Conservation (phyloP, 2,888 invertebrate species). For the Coenonympha arcania region DNA sequence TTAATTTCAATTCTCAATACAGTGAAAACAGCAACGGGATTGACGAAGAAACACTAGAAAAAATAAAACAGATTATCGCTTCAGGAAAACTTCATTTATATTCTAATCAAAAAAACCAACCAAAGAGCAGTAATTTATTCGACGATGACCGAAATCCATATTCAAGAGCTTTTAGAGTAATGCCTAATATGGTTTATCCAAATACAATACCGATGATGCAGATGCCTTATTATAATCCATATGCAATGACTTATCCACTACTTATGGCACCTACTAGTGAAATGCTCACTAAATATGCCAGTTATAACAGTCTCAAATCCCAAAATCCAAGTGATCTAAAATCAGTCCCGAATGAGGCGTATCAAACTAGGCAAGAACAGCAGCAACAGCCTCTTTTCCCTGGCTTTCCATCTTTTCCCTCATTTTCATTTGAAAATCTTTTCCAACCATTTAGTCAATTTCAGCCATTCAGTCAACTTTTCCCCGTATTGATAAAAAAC, state of each 20-base stretch:
- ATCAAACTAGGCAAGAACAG: conserved; percentile 43
- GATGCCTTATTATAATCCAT: conserved; percentile 36
- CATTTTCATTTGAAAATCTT: conserved; percentile 27
- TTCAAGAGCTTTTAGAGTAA: conserved; percentile 32
- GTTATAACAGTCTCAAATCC: conserved; percentile 34
- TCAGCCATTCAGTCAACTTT: conserved; percentile 68
- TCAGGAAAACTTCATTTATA: conserved; percentile 46
- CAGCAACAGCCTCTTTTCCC: conserved; percentile 36
- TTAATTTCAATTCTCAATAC: conserved; percentile 43
- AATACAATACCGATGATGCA: conserved; percentile 16
- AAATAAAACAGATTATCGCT: conserved; percentile 56
- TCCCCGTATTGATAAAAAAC: conserved; percentile 75
- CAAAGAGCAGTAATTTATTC: conserved; percentile 1
- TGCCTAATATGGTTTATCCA: conserved; percentile 21
- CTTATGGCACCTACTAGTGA: conserved; percentile 44
- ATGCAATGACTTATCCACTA: conserved; percentile 51
- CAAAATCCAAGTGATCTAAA: conserved; percentile 34
- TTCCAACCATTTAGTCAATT: too few species aligned
- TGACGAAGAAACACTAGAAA: conserved; percentile 53
- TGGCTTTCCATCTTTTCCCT: conserved; percentile 26
- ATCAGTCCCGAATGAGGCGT: conserved; percentile 32
- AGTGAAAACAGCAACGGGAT: conserved; percentile 43
- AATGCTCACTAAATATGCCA: conserved; percentile 16
- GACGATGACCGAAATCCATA: conserved; percentile 25
- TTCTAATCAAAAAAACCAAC: conserved; percentile 36